Evolutionary conservation across 1,140 invertebrate genomes (phyloP), one percentile per base, ranked within the genome.

Genomic region (Lordiphosa clarofinis): DNA sequence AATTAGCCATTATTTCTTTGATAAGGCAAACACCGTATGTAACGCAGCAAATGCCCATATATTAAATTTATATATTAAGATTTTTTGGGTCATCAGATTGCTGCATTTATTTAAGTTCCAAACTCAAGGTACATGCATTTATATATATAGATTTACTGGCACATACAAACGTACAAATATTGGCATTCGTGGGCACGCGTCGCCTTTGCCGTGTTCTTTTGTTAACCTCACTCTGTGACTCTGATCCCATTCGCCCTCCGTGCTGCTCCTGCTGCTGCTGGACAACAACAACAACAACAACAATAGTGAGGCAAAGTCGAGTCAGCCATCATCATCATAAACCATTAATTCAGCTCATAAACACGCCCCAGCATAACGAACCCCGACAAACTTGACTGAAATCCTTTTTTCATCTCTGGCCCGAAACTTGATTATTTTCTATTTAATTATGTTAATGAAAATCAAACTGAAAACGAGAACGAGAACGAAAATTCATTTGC

Each of bases 341-440:
- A 66, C 75, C 75, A 79, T 79, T 79, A 79, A 79, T 79, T 79
- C 60, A 58, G 70, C 57, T 79, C 74, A 79, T 81, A 79, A 81
- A 81, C 73, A 78, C 62, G 65, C 65, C 65, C 63, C 62, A 28
- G 12, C 39, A 56, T 61, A 44, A 36, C 43, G 43, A 46, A 46
- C 43, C 43, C 31, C 24, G 24, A 28, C 24, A 28, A 31, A 12
- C 24, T 13, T 21, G 12, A 46, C 31, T n/a, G 43, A 28, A 46
- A 46, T 46, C 43, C 43, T 47, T 33, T 54, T 21, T 11, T 10
- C 5, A 36, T 36, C 0, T 43, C 33, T 36, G 11, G 28, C 15
- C 10, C 21, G 38, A 42, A 49, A n/a, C 6, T 53, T 21, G 31
- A 36, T 47, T 56, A 56, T 63, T 81, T 61, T 57, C 65, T 57